Evolutionary conservation across 2,113 vertebrate genomes (phyloP).

Genomic region (Arvicanthis niloticus): DNA sequence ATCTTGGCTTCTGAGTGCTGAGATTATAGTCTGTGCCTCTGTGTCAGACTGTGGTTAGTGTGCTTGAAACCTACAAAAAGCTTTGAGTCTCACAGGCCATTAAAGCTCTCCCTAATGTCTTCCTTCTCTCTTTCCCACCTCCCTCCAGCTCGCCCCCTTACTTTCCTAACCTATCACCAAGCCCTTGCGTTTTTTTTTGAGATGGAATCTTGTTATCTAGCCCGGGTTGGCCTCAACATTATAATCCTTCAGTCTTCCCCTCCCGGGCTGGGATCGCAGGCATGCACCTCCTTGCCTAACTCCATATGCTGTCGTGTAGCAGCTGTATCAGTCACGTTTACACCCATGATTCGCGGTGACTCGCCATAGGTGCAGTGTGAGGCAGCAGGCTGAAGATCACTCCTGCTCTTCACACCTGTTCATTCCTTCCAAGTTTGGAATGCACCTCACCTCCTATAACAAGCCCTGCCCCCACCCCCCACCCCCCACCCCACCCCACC

Average conservation of each 20-base stretch:
- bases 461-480: background rate
- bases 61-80: constrained; percentile 31
- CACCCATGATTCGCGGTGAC: background rate
- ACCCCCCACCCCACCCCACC: too few species aligned
- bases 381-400: background rate
- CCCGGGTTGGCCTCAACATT: background rate
- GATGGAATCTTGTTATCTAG: background rate
- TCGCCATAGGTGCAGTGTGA: background rate
- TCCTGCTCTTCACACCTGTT: background rate
- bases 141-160: too few species aligned
- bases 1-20: too few species aligned
- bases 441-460: background rate
- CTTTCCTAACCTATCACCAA: background rate
- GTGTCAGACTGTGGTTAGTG: background rate
- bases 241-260: background rate
- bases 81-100: constrained; percentile 31
- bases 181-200: background rate
- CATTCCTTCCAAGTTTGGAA: background rate
- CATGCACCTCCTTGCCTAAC: background rate
- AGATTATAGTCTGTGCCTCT: background rate
- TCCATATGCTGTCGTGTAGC: constrained; percentile 13
- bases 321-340: background rate
- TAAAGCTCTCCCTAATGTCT: background rate
- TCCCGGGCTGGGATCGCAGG: background rate
- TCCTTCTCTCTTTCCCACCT: background rate